Percentiles rank a stretch among this genome's conserved stretches.
Evolutionary conservation across 2,113 vertebrate genomes (phyloP).

Genomic region (Nyctibius bracteatus): DNA sequence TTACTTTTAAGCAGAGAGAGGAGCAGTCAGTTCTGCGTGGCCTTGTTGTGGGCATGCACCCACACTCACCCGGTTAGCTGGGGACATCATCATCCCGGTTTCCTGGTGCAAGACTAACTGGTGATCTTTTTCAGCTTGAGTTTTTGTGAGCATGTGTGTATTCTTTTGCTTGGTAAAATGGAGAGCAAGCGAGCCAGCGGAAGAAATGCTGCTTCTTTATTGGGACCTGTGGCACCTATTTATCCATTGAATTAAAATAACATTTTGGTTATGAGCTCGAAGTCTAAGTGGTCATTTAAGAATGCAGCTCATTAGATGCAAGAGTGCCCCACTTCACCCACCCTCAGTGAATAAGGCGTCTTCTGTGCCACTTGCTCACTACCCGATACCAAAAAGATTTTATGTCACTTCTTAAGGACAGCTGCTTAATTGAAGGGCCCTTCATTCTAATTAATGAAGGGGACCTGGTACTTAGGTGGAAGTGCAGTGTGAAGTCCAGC

Average conservation of each 20-base stretch:
- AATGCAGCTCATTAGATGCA: neutral
- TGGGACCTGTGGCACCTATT: neutral
- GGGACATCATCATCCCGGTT: neutral
- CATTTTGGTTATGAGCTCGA: neutral
- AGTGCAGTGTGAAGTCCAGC: neutral
- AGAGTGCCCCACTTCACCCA: neutral
- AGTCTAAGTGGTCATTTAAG: neutral
- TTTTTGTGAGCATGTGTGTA: neutral
- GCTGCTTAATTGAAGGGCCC: neutral
- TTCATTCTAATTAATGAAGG: neutral
- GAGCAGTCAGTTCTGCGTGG: neutral
- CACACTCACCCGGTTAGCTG: neutral
- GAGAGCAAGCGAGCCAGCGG: neutral
- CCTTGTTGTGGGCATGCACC: neutral
- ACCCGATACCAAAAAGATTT: neutral
- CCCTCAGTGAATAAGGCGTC: neutral
- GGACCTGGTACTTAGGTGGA: neutral
- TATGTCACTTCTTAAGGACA: neutral
- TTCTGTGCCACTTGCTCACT: neutral
- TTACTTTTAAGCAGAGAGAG: neutral
- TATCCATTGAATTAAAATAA: neutral
- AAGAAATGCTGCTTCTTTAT: neutral
- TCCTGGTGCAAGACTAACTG: neutral
- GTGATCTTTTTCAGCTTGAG: neutral
- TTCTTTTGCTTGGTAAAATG: neutral